Evolutionary conservation across 2,113 vertebrate genomes (phyloP), one percentile per base, ranked within the genome.

Genomic region (Vimba vimba): DNA sequence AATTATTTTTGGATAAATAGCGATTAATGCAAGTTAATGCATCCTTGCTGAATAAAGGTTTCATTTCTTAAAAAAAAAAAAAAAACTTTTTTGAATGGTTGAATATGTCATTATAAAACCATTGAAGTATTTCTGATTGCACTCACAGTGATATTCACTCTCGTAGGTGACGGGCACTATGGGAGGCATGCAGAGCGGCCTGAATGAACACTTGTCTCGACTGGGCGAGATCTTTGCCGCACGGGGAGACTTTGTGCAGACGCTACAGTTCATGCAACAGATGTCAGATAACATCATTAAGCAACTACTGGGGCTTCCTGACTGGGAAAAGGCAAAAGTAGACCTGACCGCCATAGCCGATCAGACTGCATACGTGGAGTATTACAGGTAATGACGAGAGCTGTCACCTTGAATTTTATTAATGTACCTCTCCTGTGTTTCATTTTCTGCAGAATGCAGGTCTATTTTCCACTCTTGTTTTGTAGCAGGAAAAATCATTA

Each of bases 181-280:
- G 64, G 91, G 91, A 79, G 95, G 93, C 90, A 96, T 99, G 96
- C 90, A 89, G 85, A 94, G 90, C 1, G 93, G 92, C 11, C 91
- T 99, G 71, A 96, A 97, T 85, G 96, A 96, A 91, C 97, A 97
- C 90, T 91, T 99, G 76, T 95, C 90, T 0, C 93, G 94, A 66
- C 93, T 99, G 90, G 94, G 95, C 0, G 97, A 99, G 95, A 95
- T 97, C 89, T 96, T 99, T 5, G 96, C 98, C 1, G 39, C 93
- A 0, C 95, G 95, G 7, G 93, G 93, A 2, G 97, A 99, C 88
- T 97, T 97, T 7, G 92, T 97, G 60, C 97, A 97, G 94, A 96
- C 94, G 0, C 94, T 99, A 89, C 95, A 93, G 89, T 96, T 97
- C 91, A 88, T 96, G 90, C 96, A 97, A 93, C 97, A 96, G 94